A percentile compares a stretch with the other conserved stretches of the same genome.
Evolutionary conservation across 2,797 vertebrate genomes (phyloP).

Genomic region (Sciurus vulgaris): DNA sequence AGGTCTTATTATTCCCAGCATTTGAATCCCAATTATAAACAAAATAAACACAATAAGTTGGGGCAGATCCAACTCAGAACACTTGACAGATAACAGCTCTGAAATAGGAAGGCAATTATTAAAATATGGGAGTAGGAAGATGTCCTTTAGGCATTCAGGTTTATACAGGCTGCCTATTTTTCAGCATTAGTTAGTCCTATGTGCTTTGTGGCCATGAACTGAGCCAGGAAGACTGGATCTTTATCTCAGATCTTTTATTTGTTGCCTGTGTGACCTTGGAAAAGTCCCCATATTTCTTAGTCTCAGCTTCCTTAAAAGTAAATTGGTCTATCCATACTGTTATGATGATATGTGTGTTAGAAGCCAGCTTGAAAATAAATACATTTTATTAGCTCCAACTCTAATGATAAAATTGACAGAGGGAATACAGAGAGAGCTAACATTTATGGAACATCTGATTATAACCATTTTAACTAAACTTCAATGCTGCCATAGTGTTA

Average conservation of each 20-base stretch:
- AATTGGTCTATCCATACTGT: not conserved
- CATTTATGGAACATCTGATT: not conserved
- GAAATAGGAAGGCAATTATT: constrained; percentile 73
- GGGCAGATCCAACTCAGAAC: constrained; percentile 45
- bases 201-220: not conserved
- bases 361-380: not conserved
- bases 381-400: not conserved
- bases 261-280: not conserved
- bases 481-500: not conserved
- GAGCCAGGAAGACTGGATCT: not conserved
- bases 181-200: not conserved
- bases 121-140: constrained; percentile 47
- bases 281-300: not conserved
- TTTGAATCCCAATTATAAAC: constrained; percentile 60
- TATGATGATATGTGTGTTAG: not conserved
- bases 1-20: constrained; percentile 17
- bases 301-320: not conserved
- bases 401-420: not conserved
- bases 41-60: constrained; percentile 66
- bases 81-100: constrained; percentile 49
- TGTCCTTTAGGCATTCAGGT: constrained; percentile 63
- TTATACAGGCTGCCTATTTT: constrained; percentile 47
- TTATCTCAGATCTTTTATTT: not conserved
- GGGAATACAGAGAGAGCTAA: not conserved
- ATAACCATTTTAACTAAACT: not conserved